These are phyloP conservation scores for Gila orcuttii DNA, from an alignment of 2,113 vertebrate genomes.

Conservation along the genomic window DNA sequence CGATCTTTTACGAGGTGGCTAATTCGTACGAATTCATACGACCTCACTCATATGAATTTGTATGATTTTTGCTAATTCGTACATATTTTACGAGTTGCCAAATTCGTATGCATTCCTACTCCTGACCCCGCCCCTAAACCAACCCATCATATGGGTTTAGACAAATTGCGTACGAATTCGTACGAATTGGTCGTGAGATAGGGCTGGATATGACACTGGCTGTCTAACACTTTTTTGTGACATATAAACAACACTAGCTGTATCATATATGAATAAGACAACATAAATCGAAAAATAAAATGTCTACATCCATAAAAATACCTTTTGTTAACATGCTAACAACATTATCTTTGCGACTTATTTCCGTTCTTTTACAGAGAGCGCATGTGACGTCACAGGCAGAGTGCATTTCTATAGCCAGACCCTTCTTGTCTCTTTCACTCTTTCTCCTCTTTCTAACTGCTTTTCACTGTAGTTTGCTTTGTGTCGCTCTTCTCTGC, in stretches of 20 bases:
- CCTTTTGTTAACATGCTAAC: not conserved
- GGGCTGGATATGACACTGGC: no score
- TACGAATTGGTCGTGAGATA: no score
- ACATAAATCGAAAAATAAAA: not conserved
- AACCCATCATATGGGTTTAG: no score
- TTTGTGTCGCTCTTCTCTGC: not conserved
- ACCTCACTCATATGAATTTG: no score
- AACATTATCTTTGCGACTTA: not conserved
- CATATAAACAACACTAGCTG: not conserved
- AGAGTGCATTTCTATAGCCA: not conserved
- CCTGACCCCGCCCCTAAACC: no score
- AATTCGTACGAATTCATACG: no score
- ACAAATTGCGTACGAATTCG: no score
- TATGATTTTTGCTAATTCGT: no score
- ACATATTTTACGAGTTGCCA: no score
- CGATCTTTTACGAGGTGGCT: no score
- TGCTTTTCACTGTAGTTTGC: not conserved
- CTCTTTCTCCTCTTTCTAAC: not conserved
- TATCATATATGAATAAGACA: not conserved
- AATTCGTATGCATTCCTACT: no score
- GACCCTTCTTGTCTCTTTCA: not conserved
- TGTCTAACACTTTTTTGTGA: no score
- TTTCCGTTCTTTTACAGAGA: not conserved
- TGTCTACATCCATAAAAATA: not conserved
- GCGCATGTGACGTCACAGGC: not conserved